phyloP scores from a whole-genome alignment of 2,797 vertebrate species.

The Enteromius fasciolatus region DNA sequence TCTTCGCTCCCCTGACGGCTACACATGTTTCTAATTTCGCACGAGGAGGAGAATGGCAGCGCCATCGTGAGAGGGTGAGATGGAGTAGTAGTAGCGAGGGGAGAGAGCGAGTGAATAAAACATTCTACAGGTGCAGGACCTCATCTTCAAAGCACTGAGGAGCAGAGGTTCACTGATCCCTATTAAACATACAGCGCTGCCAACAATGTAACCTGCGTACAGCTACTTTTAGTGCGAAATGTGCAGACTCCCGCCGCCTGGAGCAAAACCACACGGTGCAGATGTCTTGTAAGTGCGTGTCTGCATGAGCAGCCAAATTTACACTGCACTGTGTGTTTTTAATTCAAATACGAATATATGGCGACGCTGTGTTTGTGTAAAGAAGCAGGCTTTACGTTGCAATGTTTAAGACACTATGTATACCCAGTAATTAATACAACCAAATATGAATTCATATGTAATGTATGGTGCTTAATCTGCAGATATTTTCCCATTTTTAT shows the following conservation, averaged over 20 bases:
- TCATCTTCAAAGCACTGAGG: conserved; percentile 67
- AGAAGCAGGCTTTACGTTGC: not conserved
- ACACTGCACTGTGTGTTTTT: not conserved
- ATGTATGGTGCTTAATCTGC: not conserved
- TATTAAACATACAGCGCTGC: conserved; percentile 66
- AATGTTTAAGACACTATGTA: not conserved
- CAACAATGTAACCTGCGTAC: conserved; percentile 63
- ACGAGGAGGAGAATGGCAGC: conserved; percentile 51
- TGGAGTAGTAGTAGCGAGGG: conserved; percentile 51
- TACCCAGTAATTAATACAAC: not conserved
- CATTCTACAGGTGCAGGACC: conserved; percentile 63
- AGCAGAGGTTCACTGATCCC: conserved; percentile 68
- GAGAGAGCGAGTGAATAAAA: conserved; percentile 36
- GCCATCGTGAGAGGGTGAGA: conserved; percentile 64
- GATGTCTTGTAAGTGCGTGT: conserved; percentile 23
- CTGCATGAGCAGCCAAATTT: not conserved
- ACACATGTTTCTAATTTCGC: conserved; percentile 80
- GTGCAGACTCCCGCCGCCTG: conserved; percentile 34
- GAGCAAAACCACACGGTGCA: conserved; percentile 36
- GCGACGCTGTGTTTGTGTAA: not conserved
- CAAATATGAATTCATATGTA: not conserved
- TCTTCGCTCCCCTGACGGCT: conserved; percentile 65
- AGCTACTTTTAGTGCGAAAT: conserved; percentile 50
- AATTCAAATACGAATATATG: not conserved
- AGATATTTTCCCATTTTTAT: not conserved